Base-by-base conservation (phyloP, 2,888 invertebrate genomes). In the Aphodius granarius region DNA sequence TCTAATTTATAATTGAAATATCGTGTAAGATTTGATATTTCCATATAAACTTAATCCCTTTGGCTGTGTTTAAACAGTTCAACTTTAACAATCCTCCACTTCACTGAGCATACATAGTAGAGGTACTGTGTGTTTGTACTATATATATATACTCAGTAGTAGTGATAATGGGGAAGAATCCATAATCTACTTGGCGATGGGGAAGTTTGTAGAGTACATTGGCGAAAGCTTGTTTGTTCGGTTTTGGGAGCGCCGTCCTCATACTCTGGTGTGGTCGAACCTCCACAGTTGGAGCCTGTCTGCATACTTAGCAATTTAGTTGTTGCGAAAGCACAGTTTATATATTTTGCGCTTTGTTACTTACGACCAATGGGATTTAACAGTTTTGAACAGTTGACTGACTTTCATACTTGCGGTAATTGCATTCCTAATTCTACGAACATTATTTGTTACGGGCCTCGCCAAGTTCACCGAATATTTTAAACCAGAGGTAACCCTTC, bases 331-430 rank as follows among this genome's bases (percentile, higher is more conserved):
- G 43, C 43, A 43, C 43, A 43, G 43, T 43, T 43, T 43, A 43
- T 43, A 43, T 43, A 43, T 43, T 43, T 43, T 43, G 43, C 13
- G 43, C 43, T 43, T 43, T 43, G 43, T 43, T 43, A 43, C 43
- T 43, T 43, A 43, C 43, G 43, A 6, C 43, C 43, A 43, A 43
- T 43, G 43, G 43, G 43, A 43, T 43, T 43, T 43, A 43, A 43
- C 43, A 9, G 43, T n/a, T n/a, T n/a, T 43, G 43, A 43, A 68
- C 68, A 21, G 68, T n/a, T 68, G 68, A 68, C 19, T 68, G 68
- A 68, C 68, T 68, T 65, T 68, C 21, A 22, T 22, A 22, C 22
- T 68, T 22, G 68, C 20, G 68, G 68, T 68, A 68, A 68, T 68
- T 68, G 68, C 68, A 68, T 68, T 68, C 68, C 68, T 16, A 22